Conservation (phyloP, 2,113 vertebrate genomes). For the Eonycteris spelaea region DNA sequence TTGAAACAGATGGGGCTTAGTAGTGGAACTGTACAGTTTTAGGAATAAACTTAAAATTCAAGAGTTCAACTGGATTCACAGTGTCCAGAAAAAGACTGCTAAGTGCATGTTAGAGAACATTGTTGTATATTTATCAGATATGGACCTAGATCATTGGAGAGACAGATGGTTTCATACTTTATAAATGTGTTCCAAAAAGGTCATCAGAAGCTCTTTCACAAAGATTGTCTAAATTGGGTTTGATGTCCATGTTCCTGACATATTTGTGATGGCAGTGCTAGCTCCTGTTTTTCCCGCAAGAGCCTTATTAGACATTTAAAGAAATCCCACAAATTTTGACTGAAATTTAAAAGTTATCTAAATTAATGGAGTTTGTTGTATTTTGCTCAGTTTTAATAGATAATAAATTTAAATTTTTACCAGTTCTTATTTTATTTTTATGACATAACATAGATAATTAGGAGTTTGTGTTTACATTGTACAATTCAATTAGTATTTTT, state of each 20-base stretch:
- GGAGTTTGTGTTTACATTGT: no score
- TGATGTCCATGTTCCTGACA: not conserved
- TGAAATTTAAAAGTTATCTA: not conserved
- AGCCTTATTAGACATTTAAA: not conserved
- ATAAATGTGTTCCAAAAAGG: not conserved
- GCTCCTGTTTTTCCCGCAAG: not conserved
- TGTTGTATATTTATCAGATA: not conserved
- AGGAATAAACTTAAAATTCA: not conserved
- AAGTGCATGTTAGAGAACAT: not conserved
- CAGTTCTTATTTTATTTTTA: not conserved
- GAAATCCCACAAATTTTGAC: not conserved
- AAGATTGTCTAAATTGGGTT: not conserved
- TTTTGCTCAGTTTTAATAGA: not conserved
- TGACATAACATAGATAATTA: not conserved
- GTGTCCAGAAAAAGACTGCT: not conserved
- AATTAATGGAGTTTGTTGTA: not conserved
- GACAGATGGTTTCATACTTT: not conserved
- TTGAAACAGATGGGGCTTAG: not conserved
- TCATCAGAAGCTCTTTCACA: not conserved
- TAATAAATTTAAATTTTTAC: not conserved
- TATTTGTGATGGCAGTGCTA: rapidly evolving
- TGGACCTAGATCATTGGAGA: not conserved
- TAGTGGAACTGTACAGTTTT: not conserved
- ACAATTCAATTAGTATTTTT: no score
- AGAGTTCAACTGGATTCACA: not conserved